Base-by-base conservation (phyloP, 2,797 vertebrate genomes). In the Pagetopsis macropterus region DNA sequence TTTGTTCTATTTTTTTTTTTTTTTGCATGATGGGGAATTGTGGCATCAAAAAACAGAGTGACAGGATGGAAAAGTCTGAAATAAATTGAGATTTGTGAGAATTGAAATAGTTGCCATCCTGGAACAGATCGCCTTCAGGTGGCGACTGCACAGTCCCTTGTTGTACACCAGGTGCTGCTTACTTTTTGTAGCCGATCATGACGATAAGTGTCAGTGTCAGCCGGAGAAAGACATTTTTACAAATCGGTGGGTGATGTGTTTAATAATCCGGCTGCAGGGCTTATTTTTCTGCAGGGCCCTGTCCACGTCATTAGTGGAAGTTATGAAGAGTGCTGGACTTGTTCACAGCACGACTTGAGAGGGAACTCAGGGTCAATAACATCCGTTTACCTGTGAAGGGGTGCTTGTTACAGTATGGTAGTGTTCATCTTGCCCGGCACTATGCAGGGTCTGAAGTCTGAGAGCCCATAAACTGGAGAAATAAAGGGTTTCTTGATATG, bases 241-340 rank as follows among this genome's bases (percentile, higher is more conserved):
- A 70, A 78, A 67, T 82, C 9, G 79, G 4, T 78, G 82, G 78
- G 83, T 65, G 85, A 68, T 62, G 71, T 82, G 62, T 75, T 68
- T 76, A 82, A 86, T 84, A 76, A 79, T 65, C 70, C 23, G 16
- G 54, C 63, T 49, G 76, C 79, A 63, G 78, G 68, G 78, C 61
- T 77, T 61, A 40, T 65, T 51, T 69, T 55, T 23, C 31, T 7
- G 52, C 44, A 76, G 49, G 68, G 69, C 49, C 1, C 4, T 3
- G 2, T 44, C 61, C 60, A 54, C 58, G 71, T 85, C 75, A 69
- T 83, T 83, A 84, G 62, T 14, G 61, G 31, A 73, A 64, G 31
- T 76, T 62, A 65, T 78, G 81, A 71, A 48, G 55, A 57, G 70
- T 7, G 0, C 27, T 14, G 9, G n/a, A 63, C 67, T 63, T 44